phyloP scores from a whole-genome alignment of 2,113 vertebrate species.

The Pseudorectes ferrugineus region DNA sequence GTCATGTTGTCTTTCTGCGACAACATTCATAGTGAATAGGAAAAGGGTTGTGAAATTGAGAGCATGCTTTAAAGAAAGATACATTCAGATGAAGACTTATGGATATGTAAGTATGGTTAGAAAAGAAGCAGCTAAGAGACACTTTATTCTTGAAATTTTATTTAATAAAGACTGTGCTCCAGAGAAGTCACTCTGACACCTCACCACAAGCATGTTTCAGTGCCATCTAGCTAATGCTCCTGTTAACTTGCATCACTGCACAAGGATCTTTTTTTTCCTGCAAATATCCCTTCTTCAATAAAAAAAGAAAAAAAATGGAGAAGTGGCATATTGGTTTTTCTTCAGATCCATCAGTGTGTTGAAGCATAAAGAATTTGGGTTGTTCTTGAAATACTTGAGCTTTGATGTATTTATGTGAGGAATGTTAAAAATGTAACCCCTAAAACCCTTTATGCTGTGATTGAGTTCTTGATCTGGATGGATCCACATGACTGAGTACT shows the following conservation, averaged over 20 bases:
- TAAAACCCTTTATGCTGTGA: not conserved
- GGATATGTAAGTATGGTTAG: not conserved
- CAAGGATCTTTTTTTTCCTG: not conserved
- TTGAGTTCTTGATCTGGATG: not conserved
- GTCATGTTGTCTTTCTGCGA: not conserved
- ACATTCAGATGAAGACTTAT: not conserved
- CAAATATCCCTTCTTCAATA: not conserved
- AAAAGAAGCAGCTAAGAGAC: not conserved
- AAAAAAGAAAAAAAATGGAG: not conserved
- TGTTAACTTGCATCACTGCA: not conserved
- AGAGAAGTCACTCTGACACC: not conserved
- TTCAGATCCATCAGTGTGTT: not conserved
- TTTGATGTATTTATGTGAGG: constrained; percentile 8
- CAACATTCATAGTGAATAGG: not conserved
- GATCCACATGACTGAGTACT: constrained; percentile 22
- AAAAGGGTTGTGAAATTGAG: not conserved
- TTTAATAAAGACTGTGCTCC: not conserved
- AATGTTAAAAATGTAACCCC: constrained; percentile 18
- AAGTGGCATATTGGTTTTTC: not conserved
- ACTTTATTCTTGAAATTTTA: not conserved
- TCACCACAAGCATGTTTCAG: not conserved
- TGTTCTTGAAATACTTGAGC: not conserved
- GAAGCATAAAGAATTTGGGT: not conserved
- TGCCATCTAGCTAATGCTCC: constrained; percentile 15
- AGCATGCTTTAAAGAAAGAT: not conserved